Evolutionary conservation across 1,140 invertebrate genomes (phyloP), one percentile per base, ranked within the genome.

Genomic region (Microvelia longipes): DNA sequence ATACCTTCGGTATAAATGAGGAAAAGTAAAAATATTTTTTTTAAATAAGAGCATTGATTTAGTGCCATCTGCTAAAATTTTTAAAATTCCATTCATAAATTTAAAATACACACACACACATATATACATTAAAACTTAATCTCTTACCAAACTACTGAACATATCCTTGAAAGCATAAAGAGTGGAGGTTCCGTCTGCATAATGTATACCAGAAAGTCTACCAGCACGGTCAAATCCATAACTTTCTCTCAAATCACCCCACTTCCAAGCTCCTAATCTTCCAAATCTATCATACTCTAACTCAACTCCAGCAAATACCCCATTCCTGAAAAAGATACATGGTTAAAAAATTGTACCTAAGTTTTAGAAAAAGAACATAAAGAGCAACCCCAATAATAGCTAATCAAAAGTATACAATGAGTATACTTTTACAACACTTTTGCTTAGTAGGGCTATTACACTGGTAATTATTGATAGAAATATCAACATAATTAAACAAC

Each of bases 271-370:
- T 1, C 88, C 89, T 50, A 98, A 80, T 75, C 93, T 85, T 19
- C 94, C 94, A 73, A 93, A 94, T 73, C 92, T 84, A 78, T 98
- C 93, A 76, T 97, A 98, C 74, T 93, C 92, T 2, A 98, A 80
- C 74, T 95, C 92, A 1, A 97, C 90, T 71, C 90, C 88, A 1
- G 91, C 87, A 75, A 92, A 93, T 68, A 92, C 87, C 0, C 88
- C 90, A 74, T 89, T 90, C 64, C 77, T 77, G 68, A 60, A 68
- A 71, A 65, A 67, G 65, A 72, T 68, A 28, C 25, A 19, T 11
- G 24, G n/a, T 28, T 27, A 29, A 13, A n/a, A n/a, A 29, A 66
- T 28, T 66, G 27, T 24, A 28, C 27, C 24, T 28, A 66, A 13
- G 27, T n/a, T n/a, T n/a, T n/a, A n/a, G n/a, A n/a, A n/a, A n/a